phyloP scores from a whole-genome alignment of 2,888 invertebrate species.

The Bellardia pandia region DNA sequence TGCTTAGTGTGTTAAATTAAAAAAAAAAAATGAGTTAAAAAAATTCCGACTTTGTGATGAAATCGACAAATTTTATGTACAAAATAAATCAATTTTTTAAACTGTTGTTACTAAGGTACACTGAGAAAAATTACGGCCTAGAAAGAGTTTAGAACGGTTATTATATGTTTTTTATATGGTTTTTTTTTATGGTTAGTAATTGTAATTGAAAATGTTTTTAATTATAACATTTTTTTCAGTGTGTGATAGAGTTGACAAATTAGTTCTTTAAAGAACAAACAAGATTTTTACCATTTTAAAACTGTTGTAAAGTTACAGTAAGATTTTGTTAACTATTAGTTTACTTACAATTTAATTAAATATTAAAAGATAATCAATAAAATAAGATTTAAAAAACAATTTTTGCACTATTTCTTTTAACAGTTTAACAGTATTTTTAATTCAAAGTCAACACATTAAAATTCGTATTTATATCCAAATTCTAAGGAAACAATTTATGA shows the following conservation, averaged over 20 bases:
- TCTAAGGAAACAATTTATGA: too few relatives aligned
- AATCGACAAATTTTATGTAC: conserved; percentile 46
- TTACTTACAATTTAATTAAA: not conserved
- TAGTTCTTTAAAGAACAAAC: not conserved
- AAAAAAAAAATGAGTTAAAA: not conserved
- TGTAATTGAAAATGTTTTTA: too few relatives aligned
- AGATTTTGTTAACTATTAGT: conserved; percentile 20
- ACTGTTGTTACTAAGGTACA: conserved; percentile 10
- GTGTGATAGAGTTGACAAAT: not conserved
- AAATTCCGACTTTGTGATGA: conserved; percentile 43
- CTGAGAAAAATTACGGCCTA: not conserved
- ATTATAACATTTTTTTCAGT: not conserved
- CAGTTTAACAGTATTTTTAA: too few relatives aligned
- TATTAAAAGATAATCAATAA: not conserved
- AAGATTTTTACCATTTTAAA: not conserved
- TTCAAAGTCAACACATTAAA: too few relatives aligned
- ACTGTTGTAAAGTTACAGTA: not conserved
- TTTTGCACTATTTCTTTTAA: too few relatives aligned
- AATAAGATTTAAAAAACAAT: not conserved
- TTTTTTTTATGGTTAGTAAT: too few relatives aligned
- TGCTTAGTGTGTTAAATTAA: conserved; percentile 32
- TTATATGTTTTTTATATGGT: too few relatives aligned
- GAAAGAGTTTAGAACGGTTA: not conserved
- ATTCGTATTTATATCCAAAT: too few relatives aligned
- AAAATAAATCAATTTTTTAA: conserved; percentile 57